Conservation (phyloP, 2,113 vertebrate species). For the Trichechus manatus region DNA sequence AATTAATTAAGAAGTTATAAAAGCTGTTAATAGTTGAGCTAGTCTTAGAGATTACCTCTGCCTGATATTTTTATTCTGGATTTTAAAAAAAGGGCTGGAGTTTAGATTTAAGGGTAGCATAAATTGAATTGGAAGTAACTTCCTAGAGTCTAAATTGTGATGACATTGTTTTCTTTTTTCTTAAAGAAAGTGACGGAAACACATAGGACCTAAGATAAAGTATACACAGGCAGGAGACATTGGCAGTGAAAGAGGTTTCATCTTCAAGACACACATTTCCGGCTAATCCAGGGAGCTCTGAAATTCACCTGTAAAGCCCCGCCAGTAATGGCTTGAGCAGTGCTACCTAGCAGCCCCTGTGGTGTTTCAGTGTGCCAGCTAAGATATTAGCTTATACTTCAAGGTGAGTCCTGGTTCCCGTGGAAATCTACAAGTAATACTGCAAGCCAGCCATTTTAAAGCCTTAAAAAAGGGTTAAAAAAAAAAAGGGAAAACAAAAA, state of each 20-base stretch:
- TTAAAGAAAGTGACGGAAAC: slow-evolving; percentile 36
- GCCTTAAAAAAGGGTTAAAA: neutral
- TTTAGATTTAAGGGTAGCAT: slow-evolving; percentile 45
- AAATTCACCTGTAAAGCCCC: neutral
- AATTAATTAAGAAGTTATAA: slow-evolving; percentile 32
- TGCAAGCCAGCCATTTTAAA: slow-evolving; percentile 54
- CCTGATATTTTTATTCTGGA: neutral
- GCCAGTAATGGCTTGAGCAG: neutral
- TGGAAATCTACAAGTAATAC: slow-evolving; percentile 59
- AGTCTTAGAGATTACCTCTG: neutral
- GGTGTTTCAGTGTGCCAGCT: neutral
- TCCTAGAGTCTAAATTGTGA: slow-evolving; percentile 24
- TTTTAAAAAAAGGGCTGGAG: slow-evolving; percentile 3
- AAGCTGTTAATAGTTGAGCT: slow-evolving; percentile 19
- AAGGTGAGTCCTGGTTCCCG: slow-evolving; percentile 60
- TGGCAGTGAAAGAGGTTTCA: slow-evolving; percentile 25
- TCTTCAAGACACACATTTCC: slow-evolving; percentile 18
- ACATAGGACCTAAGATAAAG: slow-evolving; percentile 53
- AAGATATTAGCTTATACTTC: slow-evolving; percentile 68
- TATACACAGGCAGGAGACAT: neutral
- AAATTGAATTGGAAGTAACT: slow-evolving; percentile 49
- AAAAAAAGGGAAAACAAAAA: neutral
- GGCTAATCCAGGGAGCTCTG: neutral
- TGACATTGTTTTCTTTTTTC: neutral
- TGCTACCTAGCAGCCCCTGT: neutral